Conservation (phyloP, 2,113 vertebrate species). For the Entomyzon cyanotis region DNA sequence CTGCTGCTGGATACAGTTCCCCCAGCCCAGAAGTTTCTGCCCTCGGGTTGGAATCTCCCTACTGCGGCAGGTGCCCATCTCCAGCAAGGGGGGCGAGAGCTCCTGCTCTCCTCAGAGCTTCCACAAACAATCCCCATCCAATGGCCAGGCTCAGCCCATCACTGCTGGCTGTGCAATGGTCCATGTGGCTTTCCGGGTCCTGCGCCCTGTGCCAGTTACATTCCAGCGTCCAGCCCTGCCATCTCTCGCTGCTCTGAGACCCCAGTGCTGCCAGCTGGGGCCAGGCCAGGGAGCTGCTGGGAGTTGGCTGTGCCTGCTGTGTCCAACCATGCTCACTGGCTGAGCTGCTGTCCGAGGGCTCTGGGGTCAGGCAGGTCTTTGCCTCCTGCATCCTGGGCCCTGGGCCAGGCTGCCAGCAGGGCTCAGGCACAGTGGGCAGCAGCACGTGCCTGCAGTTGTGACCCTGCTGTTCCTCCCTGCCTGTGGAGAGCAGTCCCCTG, state of each 20-base stretch:
- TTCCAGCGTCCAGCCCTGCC: not conserved
- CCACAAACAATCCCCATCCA: rapidly evolving
- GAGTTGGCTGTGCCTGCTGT: not conserved
- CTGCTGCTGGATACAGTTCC: rapidly evolving
- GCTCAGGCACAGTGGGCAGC: not conserved
- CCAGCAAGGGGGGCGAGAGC: rapidly evolving
- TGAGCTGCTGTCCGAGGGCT: rapidly evolving
- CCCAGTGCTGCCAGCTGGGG: not conserved
- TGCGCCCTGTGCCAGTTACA: not conserved
- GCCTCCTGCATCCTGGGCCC: not conserved
- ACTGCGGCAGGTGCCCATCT: rapidly evolving
- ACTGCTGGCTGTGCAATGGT: rapidly evolving
- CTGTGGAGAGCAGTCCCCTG: not conserved
- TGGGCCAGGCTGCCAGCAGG: not conserved
- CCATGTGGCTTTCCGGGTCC: rapidly evolving
- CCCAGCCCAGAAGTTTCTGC: too few species aligned
- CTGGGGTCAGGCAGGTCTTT: not conserved
- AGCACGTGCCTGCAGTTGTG: not conserved
- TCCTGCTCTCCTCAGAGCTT: not conserved
- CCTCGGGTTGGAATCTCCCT: rapidly evolving
- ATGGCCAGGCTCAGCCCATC: rapidly evolving
- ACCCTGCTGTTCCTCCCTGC: not conserved
- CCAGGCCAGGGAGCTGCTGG: not conserved
- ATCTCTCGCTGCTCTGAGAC: not conserved
- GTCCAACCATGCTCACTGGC: rapidly evolving